Base-by-base conservation (phyloP, 2,113 vertebrate species). In the Onychostruthus taczanowskii region DNA sequence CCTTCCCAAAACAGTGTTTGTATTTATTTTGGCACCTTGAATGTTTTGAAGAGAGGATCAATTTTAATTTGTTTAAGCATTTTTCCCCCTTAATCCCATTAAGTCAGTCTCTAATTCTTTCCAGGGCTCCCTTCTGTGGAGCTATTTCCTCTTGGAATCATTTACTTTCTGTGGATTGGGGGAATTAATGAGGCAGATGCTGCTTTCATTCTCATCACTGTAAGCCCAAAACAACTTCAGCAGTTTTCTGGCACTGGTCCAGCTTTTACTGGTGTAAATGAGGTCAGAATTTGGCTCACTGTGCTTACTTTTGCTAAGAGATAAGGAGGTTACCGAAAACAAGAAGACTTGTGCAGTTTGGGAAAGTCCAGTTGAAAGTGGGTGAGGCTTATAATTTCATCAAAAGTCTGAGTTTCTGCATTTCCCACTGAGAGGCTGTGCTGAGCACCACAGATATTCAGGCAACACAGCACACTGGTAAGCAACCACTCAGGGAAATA, bases 81-180 rank as follows among this genome's bases (percentile, higher is more conserved):
- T 97, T 97, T 88, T 35, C 73, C 93, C 97, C 77, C 80, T 81
- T 92, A 96, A 98, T 98, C 96, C 97, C 93, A 97, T 98, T 97
- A 97, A 97, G 78, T 93, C 95, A 64, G 76, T 93, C 89, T 95
- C 89, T 96, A 97, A 97, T 96, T 97, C 96, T 96, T 97, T 97
- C 93, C 97, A 98, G 98, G 94, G 91, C 93, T 98, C 91, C 64
- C 96, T 97, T 95, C 95, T 95, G 96, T 4, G 41, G 93, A 97
- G 91, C 70, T 92, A 97, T 97, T 98, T 98, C 97, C 96, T 98
- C 91, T 96, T 96, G 96, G 96, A 97, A 95, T 95, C 46, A 58
- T 72, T 96, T 97, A 85, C 85, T 94, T 96, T 97, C 93, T 95
- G 95, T 96, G 95, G 86, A 93, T 93, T 93, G 94, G 90, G 86